Evolutionary conservation across 2,888 invertebrate species (phyloP).

Genomic region (Serrognathus titanus): DNA sequence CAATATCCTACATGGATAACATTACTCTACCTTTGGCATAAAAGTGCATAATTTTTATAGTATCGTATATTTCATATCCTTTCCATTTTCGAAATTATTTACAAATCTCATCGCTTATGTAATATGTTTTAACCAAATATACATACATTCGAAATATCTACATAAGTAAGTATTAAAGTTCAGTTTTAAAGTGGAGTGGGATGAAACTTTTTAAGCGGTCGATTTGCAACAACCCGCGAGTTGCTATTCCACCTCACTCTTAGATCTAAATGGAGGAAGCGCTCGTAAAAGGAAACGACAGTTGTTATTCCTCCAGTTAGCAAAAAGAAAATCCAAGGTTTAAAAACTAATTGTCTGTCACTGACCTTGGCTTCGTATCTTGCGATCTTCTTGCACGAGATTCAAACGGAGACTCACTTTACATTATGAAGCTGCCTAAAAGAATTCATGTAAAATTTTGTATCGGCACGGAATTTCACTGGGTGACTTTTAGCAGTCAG

Average conservation of each 20-base stretch:
- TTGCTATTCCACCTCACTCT: slow-evolving; percentile 8
- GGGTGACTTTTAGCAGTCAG: slow-evolving; percentile 29
- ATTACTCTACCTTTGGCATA: slow-evolving; percentile 51
- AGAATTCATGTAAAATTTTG: slow-evolving; percentile 29
- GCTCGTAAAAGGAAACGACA: background rate
- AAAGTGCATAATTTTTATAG: slow-evolving; percentile 48
- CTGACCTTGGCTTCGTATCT: slow-evolving; percentile 32
- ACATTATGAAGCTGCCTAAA: slow-evolving; percentile 8
- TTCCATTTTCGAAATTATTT: slow-evolving; percentile 31
- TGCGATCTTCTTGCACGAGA: slow-evolving; percentile 13
- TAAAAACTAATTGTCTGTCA: slow-evolving; percentile 32
- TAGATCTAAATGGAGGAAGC: slow-evolving; percentile 14
- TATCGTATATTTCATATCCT: slow-evolving; percentile 53
- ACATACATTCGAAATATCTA: slow-evolving; percentile 45
- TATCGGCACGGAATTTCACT: slow-evolving; percentile 35
- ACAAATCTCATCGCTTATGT: slow-evolving; percentile 32
- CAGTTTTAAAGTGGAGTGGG: background rate
- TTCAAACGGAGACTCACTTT: slow-evolving; percentile 24
- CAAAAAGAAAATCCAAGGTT: slow-evolving; percentile 22
- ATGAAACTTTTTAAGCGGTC: background rate
- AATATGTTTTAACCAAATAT: slow-evolving; percentile 40
- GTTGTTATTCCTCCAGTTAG: slow-evolving; percentile 14
- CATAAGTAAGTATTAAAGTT: slow-evolving; percentile 22
- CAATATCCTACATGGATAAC: slow-evolving; percentile 48
- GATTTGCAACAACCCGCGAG: slow-evolving; percentile 2